Conservation (phyloP, 1,140 invertebrate genomes). For the honey bee (Apis mellifera) region DNA sequence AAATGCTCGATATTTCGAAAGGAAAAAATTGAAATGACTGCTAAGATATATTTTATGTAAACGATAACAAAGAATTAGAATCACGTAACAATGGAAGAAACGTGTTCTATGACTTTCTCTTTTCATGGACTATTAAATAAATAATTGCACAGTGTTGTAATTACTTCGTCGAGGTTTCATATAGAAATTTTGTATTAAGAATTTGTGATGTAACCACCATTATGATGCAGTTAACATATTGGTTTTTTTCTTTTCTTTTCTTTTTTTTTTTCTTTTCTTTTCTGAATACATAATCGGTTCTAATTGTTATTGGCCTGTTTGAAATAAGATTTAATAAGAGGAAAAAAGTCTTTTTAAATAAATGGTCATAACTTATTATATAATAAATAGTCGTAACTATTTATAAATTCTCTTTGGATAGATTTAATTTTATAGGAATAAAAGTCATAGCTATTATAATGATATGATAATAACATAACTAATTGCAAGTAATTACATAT, state of each 20-base stretch:
- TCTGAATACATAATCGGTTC: neutral
- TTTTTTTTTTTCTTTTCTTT: neutral
- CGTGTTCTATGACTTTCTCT: constrained; percentile 32
- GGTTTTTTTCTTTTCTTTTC: too few relatives aligned
- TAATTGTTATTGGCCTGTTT: neutral
- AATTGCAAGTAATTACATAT: too few relatives aligned
- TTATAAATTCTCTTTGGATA: too few relatives aligned
- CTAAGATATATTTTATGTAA: neutral
- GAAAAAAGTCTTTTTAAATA: neutral
- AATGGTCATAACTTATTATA: too few relatives aligned
- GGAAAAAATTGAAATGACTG: neutral
- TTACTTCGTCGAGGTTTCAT: constrained; percentile 9
- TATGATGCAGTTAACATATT: neutral
- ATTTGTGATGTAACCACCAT: neutral
- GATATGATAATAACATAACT: too few relatives aligned
- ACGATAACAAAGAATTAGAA: constrained; percentile 1
- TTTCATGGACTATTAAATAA: constrained; percentile 33
- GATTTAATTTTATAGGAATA: too few relatives aligned
- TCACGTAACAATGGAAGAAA: constrained; percentile 19
- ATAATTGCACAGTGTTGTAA: constrained; percentile 28
- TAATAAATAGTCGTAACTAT: too few relatives aligned
- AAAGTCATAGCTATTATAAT: too few relatives aligned
- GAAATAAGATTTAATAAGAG: neutral
- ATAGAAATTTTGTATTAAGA: neutral
- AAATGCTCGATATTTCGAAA: neutral